A percentile compares a stretch with the other conserved stretches of the same genome.
phyloP scores from a whole-genome alignment of 2,113 vertebrate genomes.

The Mormyrus iriodes region DNA sequence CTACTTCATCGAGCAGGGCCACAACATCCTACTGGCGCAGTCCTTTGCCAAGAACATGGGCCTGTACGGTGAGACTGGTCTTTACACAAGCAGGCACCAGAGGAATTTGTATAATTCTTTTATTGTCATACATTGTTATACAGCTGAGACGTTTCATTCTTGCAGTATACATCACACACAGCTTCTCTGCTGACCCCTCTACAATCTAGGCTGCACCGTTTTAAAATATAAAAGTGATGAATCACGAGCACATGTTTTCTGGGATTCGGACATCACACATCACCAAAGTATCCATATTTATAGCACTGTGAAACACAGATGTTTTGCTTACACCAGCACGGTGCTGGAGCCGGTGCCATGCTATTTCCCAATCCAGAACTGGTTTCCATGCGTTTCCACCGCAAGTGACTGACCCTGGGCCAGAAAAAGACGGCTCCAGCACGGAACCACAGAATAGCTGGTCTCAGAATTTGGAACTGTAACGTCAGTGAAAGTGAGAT shows the following conservation, averaged over 20 bases:
- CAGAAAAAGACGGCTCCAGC: too few relatives aligned
- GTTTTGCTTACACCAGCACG: too few relatives aligned
- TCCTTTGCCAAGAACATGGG: slow-evolving; percentile 99
- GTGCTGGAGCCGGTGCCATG: too few relatives aligned
- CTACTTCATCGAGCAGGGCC: slow-evolving; percentile 87
- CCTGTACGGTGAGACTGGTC: slow-evolving; percentile 82
- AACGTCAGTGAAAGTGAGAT: too few relatives aligned
- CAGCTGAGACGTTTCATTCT: background rate
- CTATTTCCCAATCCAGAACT: too few relatives aligned
- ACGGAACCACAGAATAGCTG: too few relatives aligned
- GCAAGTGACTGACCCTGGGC: too few relatives aligned
- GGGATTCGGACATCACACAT: background rate
- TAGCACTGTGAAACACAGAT: background rate
- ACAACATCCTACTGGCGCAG: slow-evolving; percentile 95
- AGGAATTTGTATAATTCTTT: slow-evolving; percentile 23
- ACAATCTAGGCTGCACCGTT: background rate
- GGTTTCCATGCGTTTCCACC: too few relatives aligned
- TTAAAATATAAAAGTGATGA: background rate
- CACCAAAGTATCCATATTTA: background rate
- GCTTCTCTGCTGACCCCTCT: background rate
- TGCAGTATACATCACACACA: background rate
- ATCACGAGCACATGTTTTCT: background rate
- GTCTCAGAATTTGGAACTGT: too few relatives aligned
- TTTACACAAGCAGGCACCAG: background rate
- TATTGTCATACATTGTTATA: background rate